Evolutionary conservation across 1,140 invertebrate genomes (phyloP).

Genomic region (Copidosoma floridanum): DNA sequence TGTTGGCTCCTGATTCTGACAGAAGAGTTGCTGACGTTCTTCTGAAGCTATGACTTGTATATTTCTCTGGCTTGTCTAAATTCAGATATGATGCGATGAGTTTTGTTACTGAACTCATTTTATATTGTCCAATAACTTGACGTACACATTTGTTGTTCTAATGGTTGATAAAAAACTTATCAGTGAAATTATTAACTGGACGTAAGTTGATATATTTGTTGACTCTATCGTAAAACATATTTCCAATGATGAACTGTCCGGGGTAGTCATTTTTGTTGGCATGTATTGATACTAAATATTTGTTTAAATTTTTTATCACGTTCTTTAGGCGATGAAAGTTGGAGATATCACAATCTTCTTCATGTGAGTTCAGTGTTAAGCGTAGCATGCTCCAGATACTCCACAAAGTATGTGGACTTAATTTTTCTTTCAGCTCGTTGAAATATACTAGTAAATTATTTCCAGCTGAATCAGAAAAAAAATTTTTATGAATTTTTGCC

Average conservation of each 20-base stretch:
- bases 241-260: not conserved
- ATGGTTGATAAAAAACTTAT: not conserved
- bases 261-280: not conserved
- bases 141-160: not conserved
- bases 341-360: not conserved
- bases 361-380: constrained; percentile 4
- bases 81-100: constrained; percentile 31
- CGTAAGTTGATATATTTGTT: not conserved
- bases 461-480: constrained; percentile 4
- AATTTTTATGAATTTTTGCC: constrained; percentile 7
- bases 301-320: not conserved
- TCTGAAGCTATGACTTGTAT: constrained; percentile 25
- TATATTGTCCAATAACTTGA: constrained; percentile 24
- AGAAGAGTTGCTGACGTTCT: constrained; percentile 20
- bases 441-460: constrained; percentile 20
- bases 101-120: constrained; percentile 20
- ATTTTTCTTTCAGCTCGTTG: constrained; percentile 3
- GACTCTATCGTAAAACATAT: not conserved
- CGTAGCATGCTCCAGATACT: constrained; percentile 20
- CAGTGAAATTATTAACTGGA: no score
- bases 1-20: constrained; percentile 23
- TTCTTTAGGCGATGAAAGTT: not conserved
- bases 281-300: not conserved
- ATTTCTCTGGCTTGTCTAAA: constrained; percentile 17
- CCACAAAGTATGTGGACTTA: constrained; percentile 18